A percentile compares a stretch with the other conserved stretches of the same genome.
Evolutionary conservation across 2,888 invertebrate species (phyloP).

Genomic region (Cheilosia scutellata): DNA sequence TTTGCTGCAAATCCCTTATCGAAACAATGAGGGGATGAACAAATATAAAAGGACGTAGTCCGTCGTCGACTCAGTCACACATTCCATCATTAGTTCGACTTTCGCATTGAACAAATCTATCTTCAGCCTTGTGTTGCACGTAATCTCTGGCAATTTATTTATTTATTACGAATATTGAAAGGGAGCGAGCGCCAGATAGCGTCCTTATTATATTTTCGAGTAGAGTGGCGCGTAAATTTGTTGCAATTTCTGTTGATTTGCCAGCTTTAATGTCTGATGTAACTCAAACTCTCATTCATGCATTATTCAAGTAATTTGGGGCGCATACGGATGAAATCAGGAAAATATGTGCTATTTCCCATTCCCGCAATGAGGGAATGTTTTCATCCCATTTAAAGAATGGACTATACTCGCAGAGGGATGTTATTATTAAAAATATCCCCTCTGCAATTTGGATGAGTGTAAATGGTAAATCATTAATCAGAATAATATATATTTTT

Average conservation of each 20-base stretch:
- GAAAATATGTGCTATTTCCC: slow-evolving; percentile 24
- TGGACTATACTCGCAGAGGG: neutral
- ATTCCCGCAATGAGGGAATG: neutral
- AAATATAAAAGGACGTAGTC: slow-evolving; percentile 14
- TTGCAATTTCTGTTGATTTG: slow-evolving; percentile 64
- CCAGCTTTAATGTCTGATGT: slow-evolving; percentile 45
- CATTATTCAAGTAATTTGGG: slow-evolving; percentile 61
- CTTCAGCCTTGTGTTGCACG: slow-evolving; percentile 47
- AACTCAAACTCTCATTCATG: slow-evolving; percentile 46
- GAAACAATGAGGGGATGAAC: slow-evolving; percentile 41
- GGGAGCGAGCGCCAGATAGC: slow-evolving; percentile 4
- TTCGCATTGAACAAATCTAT: slow-evolving; percentile 48
- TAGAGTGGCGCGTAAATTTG: slow-evolving; percentile 59
- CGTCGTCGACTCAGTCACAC: slow-evolving; percentile 15
- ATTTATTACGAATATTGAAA: slow-evolving; percentile 66
- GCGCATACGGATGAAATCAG: slow-evolving; percentile 29
- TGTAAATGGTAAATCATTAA: slow-evolving; percentile 47
- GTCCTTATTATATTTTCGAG: neutral
- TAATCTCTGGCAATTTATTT: slow-evolving; percentile 74
- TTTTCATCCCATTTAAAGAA: neutral
- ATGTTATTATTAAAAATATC: slow-evolving; percentile 31
- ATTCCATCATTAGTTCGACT: slow-evolving; percentile 44
- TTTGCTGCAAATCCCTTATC: slow-evolving; percentile 62
- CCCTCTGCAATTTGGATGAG: slow-evolving; percentile 5
- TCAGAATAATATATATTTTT: slow-evolving; percentile 14